phyloP scores from a whole-genome alignment of 2,888 invertebrate genomes.

The Atrina japonica region DNA sequence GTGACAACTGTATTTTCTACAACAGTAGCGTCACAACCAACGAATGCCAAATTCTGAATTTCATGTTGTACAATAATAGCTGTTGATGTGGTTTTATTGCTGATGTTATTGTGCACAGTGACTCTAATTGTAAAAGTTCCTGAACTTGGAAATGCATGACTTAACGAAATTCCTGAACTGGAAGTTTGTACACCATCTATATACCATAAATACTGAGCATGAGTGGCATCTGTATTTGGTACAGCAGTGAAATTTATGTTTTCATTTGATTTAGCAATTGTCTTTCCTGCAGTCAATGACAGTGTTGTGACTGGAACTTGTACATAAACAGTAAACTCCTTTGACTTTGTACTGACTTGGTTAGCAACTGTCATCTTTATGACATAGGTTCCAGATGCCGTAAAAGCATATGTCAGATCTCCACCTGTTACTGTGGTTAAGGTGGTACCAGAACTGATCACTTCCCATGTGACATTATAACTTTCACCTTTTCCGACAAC shows the following conservation, averaged over 20 bases:
- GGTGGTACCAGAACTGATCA: constrained; percentile 23
- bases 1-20: constrained; percentile 39
- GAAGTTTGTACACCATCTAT: constrained; percentile 28
- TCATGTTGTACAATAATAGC: constrained; percentile 49
- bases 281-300: constrained; percentile 27
- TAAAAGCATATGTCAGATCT: constrained; percentile 43
- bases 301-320: constrained; percentile 43
- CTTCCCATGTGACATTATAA: constrained; percentile 46
- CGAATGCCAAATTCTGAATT: constrained; percentile 46
- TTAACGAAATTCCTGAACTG: constrained; percentile 9
- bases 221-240: constrained; percentile 31
- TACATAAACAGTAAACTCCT: constrained; percentile 40
- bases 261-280: constrained; percentile 35
- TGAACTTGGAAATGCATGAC: constrained; percentile 34
- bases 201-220: constrained; percentile 40
- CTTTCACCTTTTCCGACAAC: constrained; percentile 47
- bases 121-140: constrained; percentile 45
- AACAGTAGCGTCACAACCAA: constrained; percentile 45
- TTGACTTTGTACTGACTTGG: constrained; percentile 47
- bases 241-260: constrained; percentile 33
- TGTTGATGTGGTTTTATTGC: constrained; percentile 20
- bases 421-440: constrained; percentile 8
- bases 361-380: constrained; percentile 52
- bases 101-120: constrained; percentile 54
- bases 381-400: constrained; percentile 50